Percentiles rank a stretch among this genome's conserved stretches.
phyloP scores from a whole-genome alignment of 2,113 vertebrate species.

The Lepidothrix coronata region DNA sequence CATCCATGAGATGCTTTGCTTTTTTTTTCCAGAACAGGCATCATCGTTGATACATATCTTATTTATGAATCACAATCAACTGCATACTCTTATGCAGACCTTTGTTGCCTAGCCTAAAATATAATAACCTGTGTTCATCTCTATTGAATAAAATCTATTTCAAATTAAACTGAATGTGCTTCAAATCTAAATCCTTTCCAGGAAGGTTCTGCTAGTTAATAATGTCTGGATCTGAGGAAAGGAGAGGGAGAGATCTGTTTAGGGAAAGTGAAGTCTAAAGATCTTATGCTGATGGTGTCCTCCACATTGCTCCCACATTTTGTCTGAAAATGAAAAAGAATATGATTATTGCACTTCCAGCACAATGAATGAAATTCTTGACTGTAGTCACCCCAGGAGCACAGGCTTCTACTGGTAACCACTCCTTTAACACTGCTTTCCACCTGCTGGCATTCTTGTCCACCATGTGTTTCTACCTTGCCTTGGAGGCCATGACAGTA shows the following conservation, averaged over 20 bases:
- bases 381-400: background rate
- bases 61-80: background rate
- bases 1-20: background rate
- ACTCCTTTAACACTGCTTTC: background rate
- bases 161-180: background rate
- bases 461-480: background rate
- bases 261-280: background rate
- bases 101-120: background rate
- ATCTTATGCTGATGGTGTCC: rapidly evolving
- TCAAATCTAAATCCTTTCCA: background rate
- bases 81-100: background rate
- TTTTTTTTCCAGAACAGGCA: background rate
- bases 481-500: background rate
- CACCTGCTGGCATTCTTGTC: background rate
- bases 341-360: background rate
- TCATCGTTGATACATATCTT: background rate
- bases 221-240: background rate
- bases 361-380: background rate
- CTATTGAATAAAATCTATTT: background rate
- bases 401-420: background rate
- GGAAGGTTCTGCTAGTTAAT: background rate
- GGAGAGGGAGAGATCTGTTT: background rate
- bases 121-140: background rate
- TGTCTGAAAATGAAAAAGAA: background rate
- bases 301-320: background rate